Conservation (phyloP, 2,888 invertebrate species). For the Orgyia antiqua region DNA sequence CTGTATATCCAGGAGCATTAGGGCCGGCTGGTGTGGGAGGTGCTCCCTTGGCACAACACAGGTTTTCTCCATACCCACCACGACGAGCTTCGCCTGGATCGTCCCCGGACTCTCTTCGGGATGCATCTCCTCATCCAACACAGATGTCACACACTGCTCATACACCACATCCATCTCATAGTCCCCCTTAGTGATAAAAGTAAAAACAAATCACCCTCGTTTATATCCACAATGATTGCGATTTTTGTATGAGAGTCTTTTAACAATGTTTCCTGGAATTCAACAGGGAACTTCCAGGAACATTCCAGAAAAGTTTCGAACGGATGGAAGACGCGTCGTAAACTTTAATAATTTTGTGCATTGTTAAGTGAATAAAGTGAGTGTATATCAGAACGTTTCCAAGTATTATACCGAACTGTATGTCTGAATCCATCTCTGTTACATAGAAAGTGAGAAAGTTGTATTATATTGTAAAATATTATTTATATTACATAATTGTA, state of each 20-base stretch:
- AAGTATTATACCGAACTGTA: conserved; percentile 6
- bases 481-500: conserved; percentile 40
- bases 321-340: conserved; percentile 22
- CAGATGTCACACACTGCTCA: conserved; percentile 54
- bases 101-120: conserved; percentile 80
- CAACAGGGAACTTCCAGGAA: conserved; percentile 29
- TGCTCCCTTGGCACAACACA: conserved; percentile 71
- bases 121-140: conserved; percentile 61
- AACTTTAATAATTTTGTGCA: conserved; percentile 31
- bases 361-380: conserved; percentile 35
- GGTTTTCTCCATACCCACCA: conserved; percentile 80
- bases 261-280: conserved; percentile 31
- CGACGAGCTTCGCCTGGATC: conserved; percentile 72
- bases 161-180: conserved; percentile 63
- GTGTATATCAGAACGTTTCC: conserved; percentile 22
- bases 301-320: conserved; percentile 25
- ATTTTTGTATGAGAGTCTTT: conserved; percentile 36
- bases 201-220: conserved; percentile 40
- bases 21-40: conserved; percentile 29
- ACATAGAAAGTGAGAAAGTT: conserved; percentile 25
- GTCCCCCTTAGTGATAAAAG: conserved; percentile 62
- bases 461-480: conserved; percentile 62
- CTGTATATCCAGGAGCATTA: conserved; percentile 64
- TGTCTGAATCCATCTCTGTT: conserved; percentile 12
- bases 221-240: conserved; percentile 34